phyloP scores from a whole-genome alignment of 2,797 vertebrate species.

The Liasis olivaceus region DNA sequence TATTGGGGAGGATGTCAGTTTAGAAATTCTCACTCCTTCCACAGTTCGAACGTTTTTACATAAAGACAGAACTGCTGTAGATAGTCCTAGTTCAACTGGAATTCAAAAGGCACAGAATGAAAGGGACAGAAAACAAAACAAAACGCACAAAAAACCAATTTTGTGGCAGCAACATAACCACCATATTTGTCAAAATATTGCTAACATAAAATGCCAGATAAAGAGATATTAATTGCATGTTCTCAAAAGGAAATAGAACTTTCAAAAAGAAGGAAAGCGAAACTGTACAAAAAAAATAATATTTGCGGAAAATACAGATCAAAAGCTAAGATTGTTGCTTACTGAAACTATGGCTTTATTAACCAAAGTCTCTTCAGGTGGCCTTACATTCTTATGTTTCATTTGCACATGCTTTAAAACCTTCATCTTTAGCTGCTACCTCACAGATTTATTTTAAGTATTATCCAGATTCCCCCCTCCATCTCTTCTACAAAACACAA shows the following conservation, averaged over 20 bases:
- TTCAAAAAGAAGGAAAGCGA: not conserved
- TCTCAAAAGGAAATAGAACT: not conserved
- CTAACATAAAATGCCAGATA: not conserved
- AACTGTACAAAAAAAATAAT: not conserved
- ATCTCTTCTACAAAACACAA: conserved; percentile 23
- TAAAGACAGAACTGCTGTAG: not conserved
- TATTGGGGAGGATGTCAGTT: too few relatives aligned
- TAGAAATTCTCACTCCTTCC: too few relatives aligned
- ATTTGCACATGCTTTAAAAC: conserved; percentile 12
- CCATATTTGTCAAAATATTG: not conserved
- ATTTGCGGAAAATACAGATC: not conserved
- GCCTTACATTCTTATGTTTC: conserved; percentile 1
- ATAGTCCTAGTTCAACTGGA: not conserved
- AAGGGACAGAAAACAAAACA: not conserved
- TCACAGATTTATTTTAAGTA: conserved; percentile 1
- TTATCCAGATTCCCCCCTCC: not conserved
- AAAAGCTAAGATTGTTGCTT: too few relatives aligned
- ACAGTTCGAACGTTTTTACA: too few relatives aligned
- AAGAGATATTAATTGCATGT: not conserved
- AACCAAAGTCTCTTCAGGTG: not conserved
- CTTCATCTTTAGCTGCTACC: conserved; percentile 7
- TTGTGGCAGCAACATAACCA: not conserved
- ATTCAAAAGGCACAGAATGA: not conserved
- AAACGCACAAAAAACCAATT: not conserved
- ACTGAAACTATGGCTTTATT: not conserved